Evolutionary conservation across 1,140 invertebrate genomes (phyloP).

Genomic region (Choristoneura fumiferana): DNA sequence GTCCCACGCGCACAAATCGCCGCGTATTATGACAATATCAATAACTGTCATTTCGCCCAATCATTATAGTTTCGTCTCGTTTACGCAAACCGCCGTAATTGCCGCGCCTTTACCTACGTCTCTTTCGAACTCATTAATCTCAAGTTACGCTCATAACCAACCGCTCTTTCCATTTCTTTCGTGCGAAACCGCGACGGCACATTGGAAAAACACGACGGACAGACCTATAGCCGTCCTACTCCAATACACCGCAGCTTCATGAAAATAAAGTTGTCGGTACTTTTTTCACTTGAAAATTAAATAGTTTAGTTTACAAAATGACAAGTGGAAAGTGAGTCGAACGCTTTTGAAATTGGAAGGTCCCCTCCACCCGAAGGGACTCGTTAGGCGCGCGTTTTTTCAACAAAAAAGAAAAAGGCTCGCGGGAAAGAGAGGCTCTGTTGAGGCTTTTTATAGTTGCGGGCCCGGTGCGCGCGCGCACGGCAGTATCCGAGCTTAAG

Average conservation of each 20-base stretch:
- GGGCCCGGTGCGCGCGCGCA: conserved; percentile 70
- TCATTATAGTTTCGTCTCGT: conserved; percentile 68
- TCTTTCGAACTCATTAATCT: conserved; percentile 69
- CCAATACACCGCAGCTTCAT: conserved; percentile 28
- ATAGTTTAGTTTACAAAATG: conserved; percentile 53
- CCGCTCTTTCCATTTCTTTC: conserved; percentile 63
- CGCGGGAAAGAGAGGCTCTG: conserved; percentile 68
- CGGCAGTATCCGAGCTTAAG: conserved; percentile 70
- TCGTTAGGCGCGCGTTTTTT: conserved; percentile 56
- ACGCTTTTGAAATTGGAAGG: conserved; percentile 53
- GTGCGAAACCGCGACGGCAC: conserved; percentile 38
- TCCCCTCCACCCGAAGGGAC: conserved; percentile 44
- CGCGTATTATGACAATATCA: conserved; percentile 60
- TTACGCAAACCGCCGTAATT: conserved; percentile 67
- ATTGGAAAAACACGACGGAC: conserved; percentile 37
- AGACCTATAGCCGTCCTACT: conserved; percentile 44
- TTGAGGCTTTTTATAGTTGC: conserved; percentile 72
- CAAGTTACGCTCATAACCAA: conserved; percentile 37
- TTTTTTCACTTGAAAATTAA: conserved; percentile 44
- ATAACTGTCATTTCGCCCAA: conserved; percentile 66
- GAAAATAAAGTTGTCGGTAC: conserved; percentile 41
- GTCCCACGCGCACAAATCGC: conserved; percentile 38
- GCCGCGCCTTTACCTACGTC: conserved; percentile 57
- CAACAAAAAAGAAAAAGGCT: conserved; percentile 63
- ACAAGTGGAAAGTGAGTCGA: conserved; percentile 55